Base-by-base conservation (phyloP, 2,888 invertebrate genomes). In the Xestia sexstrigata region DNA sequence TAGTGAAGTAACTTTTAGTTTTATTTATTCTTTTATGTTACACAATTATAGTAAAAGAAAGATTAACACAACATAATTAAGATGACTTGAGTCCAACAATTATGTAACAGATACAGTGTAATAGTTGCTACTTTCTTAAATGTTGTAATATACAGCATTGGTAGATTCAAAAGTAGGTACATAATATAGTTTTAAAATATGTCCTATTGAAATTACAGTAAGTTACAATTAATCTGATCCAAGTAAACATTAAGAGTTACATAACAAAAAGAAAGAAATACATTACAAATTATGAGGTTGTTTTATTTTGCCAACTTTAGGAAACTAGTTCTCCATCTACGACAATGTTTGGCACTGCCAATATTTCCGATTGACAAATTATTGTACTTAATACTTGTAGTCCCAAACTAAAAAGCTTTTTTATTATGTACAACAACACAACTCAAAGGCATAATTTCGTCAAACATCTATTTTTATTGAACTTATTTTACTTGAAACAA, bases 1-100 rank as follows among this genome's bases (percentile, higher is more conserved):
- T 76, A 78, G 47, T 82, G 76, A 81, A 82, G 81, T 70, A 66
- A 62, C 11, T 71, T 65, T 30, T 55, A 69, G 62, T 70, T 84
- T 82, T 81, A 83, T 79, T 74, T 65, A 67, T 76, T 74, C 68
- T 71, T 70, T 58, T 23, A 62, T 63, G 11, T n/a, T 26, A 49
- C 42, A 74, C 62, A 65, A 72, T 42, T 45, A 47, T 49, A 75
- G 26, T 45, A 62, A 55, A 62, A 71, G 4, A 47, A 65, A 73
- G 62, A 62, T 26, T 15, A 30, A n/a, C 35, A 66, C 9, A 66
- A 63, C 39, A 74, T 47, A 52, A 30, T 81, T 60, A 45, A 49
- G 30, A 26, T 5, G 7, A 39, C 9, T 72, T 6, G n/a, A 52
- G 8, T 65, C 15, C 30, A 26, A 30, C 49, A 68, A 62, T 69